Percentiles rank a stretch among this genome's conserved stretches.
Evolutionary conservation across 2,888 invertebrate species (phyloP).

Genomic region (Pyrgus malvae): DNA sequence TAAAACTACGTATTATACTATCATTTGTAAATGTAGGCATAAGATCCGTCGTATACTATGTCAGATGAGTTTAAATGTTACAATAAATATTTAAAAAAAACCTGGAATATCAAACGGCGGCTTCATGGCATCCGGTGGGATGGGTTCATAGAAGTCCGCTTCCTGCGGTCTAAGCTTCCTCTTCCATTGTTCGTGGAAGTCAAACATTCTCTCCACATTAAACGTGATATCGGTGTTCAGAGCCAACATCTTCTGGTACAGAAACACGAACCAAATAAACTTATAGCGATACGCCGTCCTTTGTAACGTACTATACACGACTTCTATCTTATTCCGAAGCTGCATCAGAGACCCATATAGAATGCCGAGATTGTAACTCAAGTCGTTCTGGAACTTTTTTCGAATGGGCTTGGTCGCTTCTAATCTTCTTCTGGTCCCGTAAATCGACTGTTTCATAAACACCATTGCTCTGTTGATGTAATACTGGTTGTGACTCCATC

Average conservation of each 20-base stretch:
- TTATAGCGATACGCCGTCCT: slow-evolving; percentile 19
- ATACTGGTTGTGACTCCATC: background rate
- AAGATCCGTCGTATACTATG: too few species aligned
- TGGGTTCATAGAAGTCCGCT: too few species aligned
- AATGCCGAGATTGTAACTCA: slow-evolving; percentile 40
- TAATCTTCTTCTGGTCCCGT: slow-evolving; percentile 40
- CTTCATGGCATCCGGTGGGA: too few species aligned
- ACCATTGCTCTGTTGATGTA: slow-evolving; percentile 22
- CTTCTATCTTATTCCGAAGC: slow-evolving; percentile 43
- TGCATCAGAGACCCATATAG: slow-evolving; percentile 42
- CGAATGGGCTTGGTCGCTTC: slow-evolving; percentile 36
- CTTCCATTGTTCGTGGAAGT: slow-evolving; percentile 21
- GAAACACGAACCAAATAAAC: slow-evolving; percentile 44
- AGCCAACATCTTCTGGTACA: slow-evolving; percentile 47
- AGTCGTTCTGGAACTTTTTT: slow-evolving; percentile 11
- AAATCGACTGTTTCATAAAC: slow-evolving; percentile 47
- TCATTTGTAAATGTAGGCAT: too few species aligned
- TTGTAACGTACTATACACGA: slow-evolving; percentile 32
- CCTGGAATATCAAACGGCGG: too few species aligned
- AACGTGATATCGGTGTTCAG: slow-evolving; percentile 40
- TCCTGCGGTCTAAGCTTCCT: too few species aligned
- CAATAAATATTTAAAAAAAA: too few species aligned
- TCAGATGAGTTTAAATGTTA: too few species aligned
- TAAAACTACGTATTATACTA: too few species aligned
- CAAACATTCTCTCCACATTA: slow-evolving; percentile 40